Evolutionary conservation across 2,113 vertebrate species (phyloP).

Genomic region (Coregonus clupeaformis): DNA sequence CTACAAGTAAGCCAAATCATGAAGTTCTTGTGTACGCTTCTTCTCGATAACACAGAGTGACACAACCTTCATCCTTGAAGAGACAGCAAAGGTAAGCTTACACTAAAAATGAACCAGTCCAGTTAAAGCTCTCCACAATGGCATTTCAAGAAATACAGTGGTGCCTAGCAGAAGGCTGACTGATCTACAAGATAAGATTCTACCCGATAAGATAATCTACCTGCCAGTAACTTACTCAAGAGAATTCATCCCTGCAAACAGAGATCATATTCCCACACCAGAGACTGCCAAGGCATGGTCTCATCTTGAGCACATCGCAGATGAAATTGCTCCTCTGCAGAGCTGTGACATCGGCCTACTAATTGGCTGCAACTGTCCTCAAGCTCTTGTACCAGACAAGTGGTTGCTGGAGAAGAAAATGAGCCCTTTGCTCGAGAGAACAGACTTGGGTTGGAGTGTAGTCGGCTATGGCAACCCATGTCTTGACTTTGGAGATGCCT

Average conservation of each 20-base stretch:
- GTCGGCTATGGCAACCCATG: too few species aligned
- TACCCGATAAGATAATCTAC: conserved; percentile 23
- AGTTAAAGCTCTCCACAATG: conserved; percentile 26
- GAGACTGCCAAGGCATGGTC: conserved; percentile 29
- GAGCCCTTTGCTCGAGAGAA: conserved; percentile 10
- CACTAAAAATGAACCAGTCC: conserved; percentile 10
- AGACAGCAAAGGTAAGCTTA: conserved; percentile 20
- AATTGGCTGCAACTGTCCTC: conserved; percentile 37
- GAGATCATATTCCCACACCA: conserved; percentile 35
- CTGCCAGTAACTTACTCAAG: conserved; percentile 23
- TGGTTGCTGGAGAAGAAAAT: conserved; percentile 20
- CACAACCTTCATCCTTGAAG: conserved; percentile 26
- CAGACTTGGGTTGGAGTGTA: conserved; percentile 30
- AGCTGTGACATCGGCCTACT: conserved; percentile 30
- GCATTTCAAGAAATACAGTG: conserved; percentile 16
- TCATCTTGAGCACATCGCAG: conserved; percentile 32
- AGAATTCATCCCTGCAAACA: conserved; percentile 33
- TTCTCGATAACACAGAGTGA: conserved; percentile 27
- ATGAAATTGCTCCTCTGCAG: conserved; percentile 27
- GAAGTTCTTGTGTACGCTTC: conserved; percentile 29
- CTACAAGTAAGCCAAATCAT: conserved; percentile 10
- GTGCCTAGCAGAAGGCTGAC: conserved; percentile 6
- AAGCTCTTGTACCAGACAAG: conserved; percentile 28
- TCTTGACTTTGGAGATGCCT: too few species aligned
- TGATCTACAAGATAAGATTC: conserved; percentile 32